Base-by-base conservation (phyloP, 1,140 invertebrate species). In the Archivesica marissinica region DNA sequence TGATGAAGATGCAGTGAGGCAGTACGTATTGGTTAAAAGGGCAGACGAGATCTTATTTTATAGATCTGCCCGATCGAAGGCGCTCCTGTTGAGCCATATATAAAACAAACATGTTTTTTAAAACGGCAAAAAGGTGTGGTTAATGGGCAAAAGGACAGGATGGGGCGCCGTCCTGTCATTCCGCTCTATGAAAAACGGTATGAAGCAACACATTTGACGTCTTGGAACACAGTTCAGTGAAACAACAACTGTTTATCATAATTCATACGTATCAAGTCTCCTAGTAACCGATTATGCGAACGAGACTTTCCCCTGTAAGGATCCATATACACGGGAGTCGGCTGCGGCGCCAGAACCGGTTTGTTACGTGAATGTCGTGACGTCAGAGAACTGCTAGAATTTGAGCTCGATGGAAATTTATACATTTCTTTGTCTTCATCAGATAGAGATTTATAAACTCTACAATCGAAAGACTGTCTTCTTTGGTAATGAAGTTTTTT, bases 211-310 rank as follows among this genome's bases (percentile, higher is more conserved):
- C 52, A 56, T 56, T 23, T 23, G 20, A 30, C 17, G 11, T 56
- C 50, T 54, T 39, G 28, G 41, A 50, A 59, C 2, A 47, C 25
- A 13, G 44, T 64, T 79, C 30, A 83, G 41, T 83, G 80, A 64
- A 83, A 72, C 25, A 83, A 75, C 44, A 77, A 72, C 35, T 89
- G 88, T 80, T 86, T 89, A 39, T 89, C 88, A 84, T 89, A 87
- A 44, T 89, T 89, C 88, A 89, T 89, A 2, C 88, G 64, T 20
- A 89, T 89, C 30, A 89, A 56, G 61, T 89, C 88, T 23, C 86
- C 82, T 23, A 89, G 50, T 13, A 89, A 70, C 56, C 86, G 83
- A 38, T 88, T 88, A 47, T 87, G 86, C 1, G 77, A 83, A 20
- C 68, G 23, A 2, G 78, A 82, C 75, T 86, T 86, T 54, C 77